Base-by-base conservation (phyloP, 2,888 invertebrate species). In the Ormyrus nitidulus region DNA sequence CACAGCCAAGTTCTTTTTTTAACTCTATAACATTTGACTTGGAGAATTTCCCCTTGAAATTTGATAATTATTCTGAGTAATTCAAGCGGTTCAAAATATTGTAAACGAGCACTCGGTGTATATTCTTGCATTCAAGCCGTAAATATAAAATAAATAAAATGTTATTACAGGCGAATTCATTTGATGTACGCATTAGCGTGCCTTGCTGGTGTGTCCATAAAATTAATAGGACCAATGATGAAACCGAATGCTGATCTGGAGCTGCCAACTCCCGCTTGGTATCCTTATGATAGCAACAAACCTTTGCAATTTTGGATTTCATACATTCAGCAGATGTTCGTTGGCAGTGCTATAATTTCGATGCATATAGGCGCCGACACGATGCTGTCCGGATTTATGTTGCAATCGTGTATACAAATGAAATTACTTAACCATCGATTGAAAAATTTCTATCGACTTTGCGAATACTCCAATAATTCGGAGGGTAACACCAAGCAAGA, bases 201-300 rank as follows among this genome's bases (percentile, higher is more conserved):
- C n/a, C 8, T 72, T 2, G 51, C 48, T 5, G 72, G 72, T 51
- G 66, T 78, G 5, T 46, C 53, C 6, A 58, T 78, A 46, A 78
- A 72, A 72, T 9, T 78, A n/a, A 48, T 78, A 7, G 71, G 65
- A 34, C 72, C 78, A 1, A 78, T 78, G 78, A 53, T 78, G 53
- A 72, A 78, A 49, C 11, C n/a, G 7, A 13, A 69, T 13, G 10
- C 72, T 7, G 59, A 78, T 10, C 10, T 78, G 4, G 48, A 72
- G 7, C 34, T 78, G 7, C 77, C 77, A 78, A 11, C 59, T 44
- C 19, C 71, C 8, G 58, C 77, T 34, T 78, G 77, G 77, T 59
- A 78, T 34, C 77, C 77, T 59, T 78, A 72, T 46, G 51, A 72
- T 8, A 53, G 48, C 0, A 72, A 51, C 10, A 65, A 58, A 58